A percentile compares a stretch with the other conserved stretches of the same genome.
Evolutionary conservation across 2,888 invertebrate genomes (phyloP).

Genomic region (Netelia inedita): DNA sequence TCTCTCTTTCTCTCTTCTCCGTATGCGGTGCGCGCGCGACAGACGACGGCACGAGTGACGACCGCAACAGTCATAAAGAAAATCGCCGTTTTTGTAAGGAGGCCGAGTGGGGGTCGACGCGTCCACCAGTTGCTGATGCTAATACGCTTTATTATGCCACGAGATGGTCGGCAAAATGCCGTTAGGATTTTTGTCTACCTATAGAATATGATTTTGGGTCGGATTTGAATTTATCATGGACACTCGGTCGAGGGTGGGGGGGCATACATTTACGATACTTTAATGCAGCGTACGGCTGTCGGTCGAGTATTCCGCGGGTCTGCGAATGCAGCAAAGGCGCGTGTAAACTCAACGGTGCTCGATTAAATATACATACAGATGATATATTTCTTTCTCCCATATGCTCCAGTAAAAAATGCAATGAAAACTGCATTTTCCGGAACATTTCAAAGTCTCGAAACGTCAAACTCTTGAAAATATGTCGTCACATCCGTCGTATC

Average conservation of each 20-base stretch:
- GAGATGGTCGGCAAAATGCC: neutral
- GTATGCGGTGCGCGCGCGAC: neutral
- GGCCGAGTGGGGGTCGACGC: neutral
- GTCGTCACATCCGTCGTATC: neutral
- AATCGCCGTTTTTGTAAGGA: conserved; percentile 10
- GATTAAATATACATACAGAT: too few relatives aligned
- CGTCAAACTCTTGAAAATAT: neutral
- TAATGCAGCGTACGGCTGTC: neutral
- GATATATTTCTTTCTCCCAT: too few relatives aligned
- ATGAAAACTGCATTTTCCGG: too few relatives aligned
- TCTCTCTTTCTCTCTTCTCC: neutral
- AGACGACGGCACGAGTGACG: conserved; percentile 1
- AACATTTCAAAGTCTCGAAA: too few relatives aligned
- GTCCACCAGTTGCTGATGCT: conserved; percentile 59
- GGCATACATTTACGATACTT: neutral
- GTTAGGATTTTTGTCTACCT: neutral
- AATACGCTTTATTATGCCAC: neutral
- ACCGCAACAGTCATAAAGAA: conserved; percentile 3
- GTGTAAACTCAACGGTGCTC: too few relatives aligned
- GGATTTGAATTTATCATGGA: neutral
- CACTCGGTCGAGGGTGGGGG: neutral
- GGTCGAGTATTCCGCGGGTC: too few relatives aligned
- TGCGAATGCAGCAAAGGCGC: too few relatives aligned
- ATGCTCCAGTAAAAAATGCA: too few relatives aligned
- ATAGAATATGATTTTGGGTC: neutral